phyloP scores from a whole-genome alignment of 2,797 vertebrate genomes.

The Falco biarmicus region DNA sequence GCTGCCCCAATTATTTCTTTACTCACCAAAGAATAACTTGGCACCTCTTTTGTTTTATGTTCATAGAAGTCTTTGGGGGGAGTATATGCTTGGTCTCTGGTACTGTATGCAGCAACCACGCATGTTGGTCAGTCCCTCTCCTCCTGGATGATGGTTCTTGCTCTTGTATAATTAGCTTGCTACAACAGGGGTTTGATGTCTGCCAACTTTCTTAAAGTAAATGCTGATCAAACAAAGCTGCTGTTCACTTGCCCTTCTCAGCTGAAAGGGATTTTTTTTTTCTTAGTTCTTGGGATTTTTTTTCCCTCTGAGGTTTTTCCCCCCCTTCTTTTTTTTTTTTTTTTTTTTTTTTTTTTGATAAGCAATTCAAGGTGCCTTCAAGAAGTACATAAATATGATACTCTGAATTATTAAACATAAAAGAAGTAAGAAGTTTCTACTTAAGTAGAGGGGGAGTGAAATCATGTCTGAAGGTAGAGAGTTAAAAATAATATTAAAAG shows the following conservation, averaged over 20 bases:
- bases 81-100: neutral
- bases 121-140: neutral
- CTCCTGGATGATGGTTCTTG: neutral
- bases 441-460: neutral
- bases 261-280: neutral
- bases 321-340: too few relatives aligned
- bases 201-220: slow-evolving; percentile 35
- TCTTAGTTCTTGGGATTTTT: neutral
- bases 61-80: neutral
- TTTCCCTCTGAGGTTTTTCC: neutral
- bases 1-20: neutral
- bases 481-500: slow-evolving; percentile 28
- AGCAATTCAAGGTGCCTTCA: slow-evolving; percentile 25
- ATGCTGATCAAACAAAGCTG: slow-evolving; percentile 46
- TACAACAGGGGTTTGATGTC: neutral
- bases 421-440: neutral
- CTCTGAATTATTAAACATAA: slow-evolving; percentile 52
- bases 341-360: neutral
- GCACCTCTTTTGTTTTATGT: neutral
- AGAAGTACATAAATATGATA: slow-evolving; percentile 22
- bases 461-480: neutral
- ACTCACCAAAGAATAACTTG: neutral
- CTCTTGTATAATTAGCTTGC: neutral
- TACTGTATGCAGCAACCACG: neutral
- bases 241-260: slow-evolving; percentile 9